Percentiles rank a stretch among this genome's conserved stretches.
Conservation (phyloP, 2,113 vertebrate genomes). For the Microtus pennsylvanicus region DNA sequence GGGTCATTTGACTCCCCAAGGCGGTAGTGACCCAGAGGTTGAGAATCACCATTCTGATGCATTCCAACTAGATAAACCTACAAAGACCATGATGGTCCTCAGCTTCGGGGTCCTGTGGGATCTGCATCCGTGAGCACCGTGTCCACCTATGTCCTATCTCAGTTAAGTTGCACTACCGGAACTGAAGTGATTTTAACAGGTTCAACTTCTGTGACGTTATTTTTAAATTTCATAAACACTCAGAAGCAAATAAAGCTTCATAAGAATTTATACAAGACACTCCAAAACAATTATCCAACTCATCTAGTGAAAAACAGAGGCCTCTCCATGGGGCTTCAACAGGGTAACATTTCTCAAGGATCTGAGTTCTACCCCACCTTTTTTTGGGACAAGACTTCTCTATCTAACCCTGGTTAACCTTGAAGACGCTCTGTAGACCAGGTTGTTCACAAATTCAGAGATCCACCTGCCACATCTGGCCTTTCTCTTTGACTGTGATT, state of each 20-base stretch:
- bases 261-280: background rate
- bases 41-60: background rate
- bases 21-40: background rate
- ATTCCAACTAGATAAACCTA: constrained; percentile 22
- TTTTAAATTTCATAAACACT: constrained; percentile 34
- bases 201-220: background rate
- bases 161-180: background rate
- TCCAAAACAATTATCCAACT: background rate
- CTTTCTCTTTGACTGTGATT: background rate
- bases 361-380: background rate
- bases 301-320: background rate
- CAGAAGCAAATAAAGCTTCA: constrained; percentile 22
- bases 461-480: background rate
- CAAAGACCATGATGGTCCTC: background rate
- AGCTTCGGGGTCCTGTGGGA: background rate
- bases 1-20: background rate
- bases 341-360: background rate
- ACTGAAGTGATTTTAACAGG: background rate
- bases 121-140: background rate
- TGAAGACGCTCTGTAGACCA: background rate
- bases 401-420: background rate
- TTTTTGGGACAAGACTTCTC: background rate
- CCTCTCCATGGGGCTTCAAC: background rate
- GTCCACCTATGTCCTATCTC: background rate
- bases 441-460: background rate